Conservation (phyloP, 2,113 vertebrate species). For the Acanthochromis polyacanthus region DNA sequence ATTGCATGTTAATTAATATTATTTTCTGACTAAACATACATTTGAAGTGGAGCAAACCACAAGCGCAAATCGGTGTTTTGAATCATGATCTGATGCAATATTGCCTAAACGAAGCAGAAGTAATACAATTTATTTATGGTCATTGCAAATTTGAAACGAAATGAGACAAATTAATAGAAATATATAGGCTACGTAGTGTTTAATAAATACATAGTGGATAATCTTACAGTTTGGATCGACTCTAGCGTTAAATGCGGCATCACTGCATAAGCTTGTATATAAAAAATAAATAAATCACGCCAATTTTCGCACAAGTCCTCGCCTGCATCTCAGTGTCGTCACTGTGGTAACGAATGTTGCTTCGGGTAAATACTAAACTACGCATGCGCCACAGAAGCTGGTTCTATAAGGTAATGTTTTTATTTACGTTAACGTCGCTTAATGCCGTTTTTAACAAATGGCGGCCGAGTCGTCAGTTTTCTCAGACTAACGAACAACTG, state of each 20-base stretch:
- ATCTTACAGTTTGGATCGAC: no score
- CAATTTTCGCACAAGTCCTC: background rate
- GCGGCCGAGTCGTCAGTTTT: background rate
- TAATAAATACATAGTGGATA: no score
- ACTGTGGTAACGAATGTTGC: constrained; percentile 13
- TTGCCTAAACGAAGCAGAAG: background rate
- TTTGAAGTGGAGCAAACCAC: no score
- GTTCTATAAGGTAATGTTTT: background rate
- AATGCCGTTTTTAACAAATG: background rate
- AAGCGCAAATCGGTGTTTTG: no score
- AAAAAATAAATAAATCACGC: background rate
- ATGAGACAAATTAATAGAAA: no score
- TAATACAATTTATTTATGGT: no score
- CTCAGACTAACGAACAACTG: background rate
- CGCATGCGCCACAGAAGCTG: constrained; percentile 18
- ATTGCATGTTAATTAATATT: background rate
- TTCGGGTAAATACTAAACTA: background rate
- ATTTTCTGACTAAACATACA: no score
- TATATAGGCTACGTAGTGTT: no score
- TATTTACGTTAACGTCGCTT: background rate
- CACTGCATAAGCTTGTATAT: background rate
- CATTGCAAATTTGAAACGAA: no score
- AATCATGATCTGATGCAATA: background rate
- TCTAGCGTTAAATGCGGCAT: no score
- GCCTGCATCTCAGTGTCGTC: constrained; percentile 10